phyloP scores from a whole-genome alignment of 2,113 vertebrate species.

The Serinus canaria region DNA sequence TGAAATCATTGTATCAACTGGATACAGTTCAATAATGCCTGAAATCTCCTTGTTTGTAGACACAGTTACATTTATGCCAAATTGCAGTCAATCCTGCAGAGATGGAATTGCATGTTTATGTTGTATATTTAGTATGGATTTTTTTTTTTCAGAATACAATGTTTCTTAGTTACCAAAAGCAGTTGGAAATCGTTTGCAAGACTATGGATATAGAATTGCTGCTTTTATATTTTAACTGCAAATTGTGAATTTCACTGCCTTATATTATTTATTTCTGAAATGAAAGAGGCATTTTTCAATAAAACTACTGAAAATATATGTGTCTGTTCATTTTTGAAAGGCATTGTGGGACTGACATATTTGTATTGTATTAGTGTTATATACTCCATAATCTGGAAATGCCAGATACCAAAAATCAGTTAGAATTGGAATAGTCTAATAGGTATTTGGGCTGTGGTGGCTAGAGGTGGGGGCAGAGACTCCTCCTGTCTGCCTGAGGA shows the following conservation, averaged over 20 bases:
- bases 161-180: slow-evolving; percentile 88
- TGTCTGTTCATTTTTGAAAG: slow-evolving; percentile 35
- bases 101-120: slow-evolving; percentile 96
- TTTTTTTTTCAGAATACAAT: slow-evolving; percentile 85
- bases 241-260: slow-evolving; percentile 99
- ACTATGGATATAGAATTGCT: slow-evolving; percentile 93
- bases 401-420: neutral
- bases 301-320: slow-evolving; percentile 99
- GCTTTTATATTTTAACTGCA: slow-evolving; percentile 94
- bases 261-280: slow-evolving; percentile 99
- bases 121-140: slow-evolving; percentile 94
- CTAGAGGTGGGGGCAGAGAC: neutral
- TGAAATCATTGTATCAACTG: slow-evolving; percentile 72
- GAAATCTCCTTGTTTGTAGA: slow-evolving; percentile 84
- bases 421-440: neutral
- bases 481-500: neutral
- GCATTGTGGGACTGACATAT: neutral
- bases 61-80: slow-evolving; percentile 86
- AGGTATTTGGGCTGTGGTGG: neutral
- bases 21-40: slow-evolving; percentile 79
- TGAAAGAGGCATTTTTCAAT: slow-evolving; percentile 99
- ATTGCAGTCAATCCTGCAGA: slow-evolving; percentile 88
- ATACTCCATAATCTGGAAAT: neutral
- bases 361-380: neutral
- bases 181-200: slow-evolving; percentile 93